phyloP scores from a whole-genome alignment of 2,113 vertebrate genomes.

The Cyprinodon variegatus region DNA sequence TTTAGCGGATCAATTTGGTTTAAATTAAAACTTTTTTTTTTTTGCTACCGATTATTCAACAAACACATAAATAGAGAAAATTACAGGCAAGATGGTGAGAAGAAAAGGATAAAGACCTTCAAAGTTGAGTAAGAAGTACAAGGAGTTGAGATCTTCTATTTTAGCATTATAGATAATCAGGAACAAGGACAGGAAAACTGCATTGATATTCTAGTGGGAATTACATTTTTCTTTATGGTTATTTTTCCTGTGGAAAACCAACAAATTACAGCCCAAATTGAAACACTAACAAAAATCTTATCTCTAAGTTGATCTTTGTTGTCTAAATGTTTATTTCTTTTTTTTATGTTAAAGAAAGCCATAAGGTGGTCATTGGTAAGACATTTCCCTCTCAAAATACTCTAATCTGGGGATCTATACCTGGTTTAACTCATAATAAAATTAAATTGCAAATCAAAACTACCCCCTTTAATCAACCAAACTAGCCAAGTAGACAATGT shows the following conservation, averaged over 20 bases:
- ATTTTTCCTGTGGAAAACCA: not conserved
- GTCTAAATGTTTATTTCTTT: too few relatives aligned
- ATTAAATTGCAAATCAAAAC: not conserved
- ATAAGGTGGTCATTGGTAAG: not conserved
- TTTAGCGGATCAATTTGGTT: too few relatives aligned
- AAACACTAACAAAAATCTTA: not conserved
- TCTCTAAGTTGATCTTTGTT: not conserved
- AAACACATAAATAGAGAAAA: not conserved
- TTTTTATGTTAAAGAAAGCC: not conserved
- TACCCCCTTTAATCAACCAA: not conserved
- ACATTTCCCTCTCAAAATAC: not conserved
- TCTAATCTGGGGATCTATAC: not conserved
- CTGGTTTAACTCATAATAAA: not conserved
- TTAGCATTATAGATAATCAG: not conserved
- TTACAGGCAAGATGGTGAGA: not conserved
- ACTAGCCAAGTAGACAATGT: not conserved
- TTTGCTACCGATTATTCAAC: too few relatives aligned
- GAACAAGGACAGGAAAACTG: not conserved
- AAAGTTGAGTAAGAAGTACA: not conserved
- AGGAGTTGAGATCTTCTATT: not conserved
- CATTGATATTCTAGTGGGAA: not conserved
- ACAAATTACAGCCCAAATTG: not conserved
- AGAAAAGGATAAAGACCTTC: not conserved
- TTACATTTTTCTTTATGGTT: not conserved
- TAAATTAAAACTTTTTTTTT: too few relatives aligned